A percentile compares a stretch with the other conserved stretches of the same genome.
Evolutionary conservation across 2,888 invertebrate species (phyloP).

Genomic region (Drosophila mercatorum): DNA sequence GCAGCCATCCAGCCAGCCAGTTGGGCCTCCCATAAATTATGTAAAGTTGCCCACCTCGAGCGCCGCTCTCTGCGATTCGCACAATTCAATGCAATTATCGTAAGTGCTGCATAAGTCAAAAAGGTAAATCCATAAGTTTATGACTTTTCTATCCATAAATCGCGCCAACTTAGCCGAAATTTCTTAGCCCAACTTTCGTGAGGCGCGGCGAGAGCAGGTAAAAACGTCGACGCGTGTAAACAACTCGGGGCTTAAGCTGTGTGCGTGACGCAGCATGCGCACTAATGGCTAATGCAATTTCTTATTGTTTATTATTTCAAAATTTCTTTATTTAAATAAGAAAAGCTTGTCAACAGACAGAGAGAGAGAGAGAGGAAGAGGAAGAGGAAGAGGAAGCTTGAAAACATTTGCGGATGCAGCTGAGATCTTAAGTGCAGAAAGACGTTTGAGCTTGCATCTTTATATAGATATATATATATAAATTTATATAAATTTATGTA

Average conservation of each 20-base stretch:
- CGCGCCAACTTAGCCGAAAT: conserved; percentile 69
- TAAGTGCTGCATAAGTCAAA: conserved; percentile 75
- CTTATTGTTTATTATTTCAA: conserved; percentile 15
- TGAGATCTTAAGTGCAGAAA: conserved; percentile 7
- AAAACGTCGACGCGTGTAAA: conserved; percentile 52
- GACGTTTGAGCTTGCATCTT: neutral
- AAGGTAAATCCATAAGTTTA: conserved; percentile 77
- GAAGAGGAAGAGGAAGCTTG: neutral
- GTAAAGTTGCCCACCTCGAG: conserved; percentile 62
- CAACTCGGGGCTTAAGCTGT: conserved; percentile 19
- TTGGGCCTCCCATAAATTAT: conserved; percentile 68
- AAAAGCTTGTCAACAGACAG: neutral
- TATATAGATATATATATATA: conserved; percentile 1
- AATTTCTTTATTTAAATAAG: neutral
- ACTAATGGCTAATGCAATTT: conserved; percentile 12
- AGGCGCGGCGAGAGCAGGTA: neutral
- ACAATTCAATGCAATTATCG: conserved; percentile 74
- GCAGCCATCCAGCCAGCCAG: neutral
- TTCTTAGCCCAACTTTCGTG: conserved; percentile 43
- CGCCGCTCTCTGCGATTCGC: conserved; percentile 39
- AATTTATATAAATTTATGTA: neutral
- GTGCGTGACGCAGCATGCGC: conserved; percentile 9
- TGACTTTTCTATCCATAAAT: conserved; percentile 74
- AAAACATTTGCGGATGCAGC: neutral
- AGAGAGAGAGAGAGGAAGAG: neutral